Percentiles rank a stretch among this genome's conserved stretches.
These are phyloP conservation scores for Drosophila bunnanda DNA, from an alignment of 2,888 invertebrate genomes.

Conservation along the genomic window DNA sequence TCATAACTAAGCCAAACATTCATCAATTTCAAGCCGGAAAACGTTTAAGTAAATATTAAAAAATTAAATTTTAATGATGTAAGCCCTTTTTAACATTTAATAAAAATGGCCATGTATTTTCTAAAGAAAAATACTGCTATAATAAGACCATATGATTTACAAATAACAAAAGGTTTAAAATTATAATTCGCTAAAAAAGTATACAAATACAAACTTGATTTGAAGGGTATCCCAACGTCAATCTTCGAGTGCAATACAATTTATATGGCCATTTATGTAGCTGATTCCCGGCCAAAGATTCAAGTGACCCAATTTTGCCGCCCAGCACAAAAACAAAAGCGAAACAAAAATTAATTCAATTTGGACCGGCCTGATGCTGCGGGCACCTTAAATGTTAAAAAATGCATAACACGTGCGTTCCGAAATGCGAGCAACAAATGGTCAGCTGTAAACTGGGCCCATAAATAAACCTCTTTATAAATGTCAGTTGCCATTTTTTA, in stretches of 20 bases:
- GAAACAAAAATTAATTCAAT: conserved; percentile 61
- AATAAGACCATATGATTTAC: too few relatives aligned
- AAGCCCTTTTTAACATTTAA: too few relatives aligned
- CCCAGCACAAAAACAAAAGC: conserved; percentile 41
- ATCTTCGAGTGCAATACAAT: not conserved
- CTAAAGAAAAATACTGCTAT: too few relatives aligned
- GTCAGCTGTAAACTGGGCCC: conserved; percentile 12
- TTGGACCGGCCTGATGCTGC: conserved; percentile 54
- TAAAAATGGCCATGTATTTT: too few relatives aligned
- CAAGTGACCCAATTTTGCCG: conserved; percentile 62
- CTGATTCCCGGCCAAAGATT: conserved; percentile 39
- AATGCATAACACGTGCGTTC: conserved; percentile 51
- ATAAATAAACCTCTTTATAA: conserved; percentile 1
- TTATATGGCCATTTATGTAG: conserved; percentile 4
- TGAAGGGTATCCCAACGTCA: conserved; percentile 3
- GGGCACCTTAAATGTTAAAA: conserved; percentile 35
- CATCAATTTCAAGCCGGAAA: too few relatives aligned
- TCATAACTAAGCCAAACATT: too few relatives aligned
- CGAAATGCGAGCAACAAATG: conserved; percentile 18
- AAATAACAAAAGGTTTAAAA: too few relatives aligned
- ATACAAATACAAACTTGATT: not conserved
- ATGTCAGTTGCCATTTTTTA: not conserved
- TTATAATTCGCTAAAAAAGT: not conserved
- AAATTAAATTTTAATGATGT: too few relatives aligned
- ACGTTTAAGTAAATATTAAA: too few relatives aligned